A percentile compares a stretch with the other conserved stretches of the same genome.
These are phyloP conservation scores for Protonibea diacanthus DNA, from an alignment of 2,797 vertebrate species.

Conservation along the genomic window DNA sequence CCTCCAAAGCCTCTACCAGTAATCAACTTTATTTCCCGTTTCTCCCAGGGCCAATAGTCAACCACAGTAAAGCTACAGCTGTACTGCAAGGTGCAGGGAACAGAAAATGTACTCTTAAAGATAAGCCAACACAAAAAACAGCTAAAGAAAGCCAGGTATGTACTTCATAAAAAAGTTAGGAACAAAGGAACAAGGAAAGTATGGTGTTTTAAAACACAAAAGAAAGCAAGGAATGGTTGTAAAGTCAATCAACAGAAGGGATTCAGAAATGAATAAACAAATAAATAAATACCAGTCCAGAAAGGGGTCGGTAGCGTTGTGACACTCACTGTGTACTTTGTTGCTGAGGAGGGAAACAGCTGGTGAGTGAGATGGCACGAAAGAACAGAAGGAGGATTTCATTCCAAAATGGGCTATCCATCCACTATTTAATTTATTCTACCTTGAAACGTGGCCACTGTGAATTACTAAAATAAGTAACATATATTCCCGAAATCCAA, in stretches of 20 bases:
- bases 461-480: neutral
- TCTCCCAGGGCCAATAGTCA: constrained; percentile 63
- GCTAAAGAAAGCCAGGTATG: constrained; percentile 64
- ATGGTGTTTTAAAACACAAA: constrained; percentile 65
- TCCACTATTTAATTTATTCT: constrained; percentile 7
- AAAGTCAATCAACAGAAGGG: constrained; percentile 73
- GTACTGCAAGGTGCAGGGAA: constrained; percentile 72
- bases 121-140: constrained; percentile 70
- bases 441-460: neutral
- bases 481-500: constrained; percentile 8
- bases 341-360: constrained; percentile 90
- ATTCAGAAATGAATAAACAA: constrained; percentile 82
- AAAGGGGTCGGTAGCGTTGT: constrained; percentile 88
- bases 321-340: constrained; percentile 89
- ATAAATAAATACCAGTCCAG: constrained; percentile 91
- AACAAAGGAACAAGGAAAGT: constrained; percentile 54
- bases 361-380: constrained; percentile 84
- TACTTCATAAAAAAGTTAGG: constrained; percentile 44
- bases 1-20: constrained; percentile 43
- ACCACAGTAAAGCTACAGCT: constrained; percentile 74
- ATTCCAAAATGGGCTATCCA: constrained; percentile 75
- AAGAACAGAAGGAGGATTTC: constrained; percentile 76
- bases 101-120: constrained; percentile 61
- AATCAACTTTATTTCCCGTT: constrained; percentile 45
- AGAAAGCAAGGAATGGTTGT: constrained; percentile 72